Evolutionary conservation across 2,113 vertebrate genomes (phyloP).

Genomic region (Ramphastos sulfuratus): DNA sequence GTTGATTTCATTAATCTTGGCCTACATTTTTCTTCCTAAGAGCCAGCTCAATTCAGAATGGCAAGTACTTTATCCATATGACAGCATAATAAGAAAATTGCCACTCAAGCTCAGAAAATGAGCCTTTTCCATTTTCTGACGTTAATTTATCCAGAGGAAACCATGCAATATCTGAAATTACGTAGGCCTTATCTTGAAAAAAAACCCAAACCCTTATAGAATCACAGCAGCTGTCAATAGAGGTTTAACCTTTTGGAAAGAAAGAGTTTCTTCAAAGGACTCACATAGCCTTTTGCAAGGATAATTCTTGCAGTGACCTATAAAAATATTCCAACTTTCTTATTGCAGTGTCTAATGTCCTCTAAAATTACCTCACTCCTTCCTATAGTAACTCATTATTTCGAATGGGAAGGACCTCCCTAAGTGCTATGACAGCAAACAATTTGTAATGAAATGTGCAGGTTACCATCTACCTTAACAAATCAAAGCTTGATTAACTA

Average conservation of each 20-base stretch:
- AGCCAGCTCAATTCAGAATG: slow-evolving; percentile 42
- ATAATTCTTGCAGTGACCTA: slow-evolving; percentile 13
- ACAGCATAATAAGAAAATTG: slow-evolving; percentile 72
- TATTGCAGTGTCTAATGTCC: background rate
- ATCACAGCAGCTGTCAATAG: slow-evolving; percentile 29
- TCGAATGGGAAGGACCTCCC: too few relatives aligned
- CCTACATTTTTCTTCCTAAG: slow-evolving; percentile 41
- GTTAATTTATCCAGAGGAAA: slow-evolving; percentile 67
- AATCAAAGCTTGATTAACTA: slow-evolving; percentile 18
- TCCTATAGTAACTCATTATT: background rate
- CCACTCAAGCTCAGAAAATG: slow-evolving; percentile 67
- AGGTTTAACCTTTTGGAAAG: slow-evolving; percentile 57
- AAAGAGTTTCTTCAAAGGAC: slow-evolving; percentile 57
- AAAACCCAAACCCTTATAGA: background rate
- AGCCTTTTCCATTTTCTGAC: slow-evolving; percentile 69
- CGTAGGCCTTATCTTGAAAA: slow-evolving; percentile 49
- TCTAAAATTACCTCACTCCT: slow-evolving; percentile 29
- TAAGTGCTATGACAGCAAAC: background rate
- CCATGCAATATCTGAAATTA: slow-evolving; percentile 66
- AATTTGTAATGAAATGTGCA: background rate
- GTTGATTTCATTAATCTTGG: slow-evolving; percentile 73
- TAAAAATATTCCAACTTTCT: slow-evolving; percentile 24
- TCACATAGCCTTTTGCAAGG: slow-evolving; percentile 20
- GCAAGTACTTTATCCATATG: slow-evolving; percentile 64
- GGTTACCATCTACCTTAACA: background rate